These are phyloP conservation scores for Leptopilina myrica DNA, from an alignment of 2,888 invertebrate genomes.

Conservation along the genomic window DNA sequence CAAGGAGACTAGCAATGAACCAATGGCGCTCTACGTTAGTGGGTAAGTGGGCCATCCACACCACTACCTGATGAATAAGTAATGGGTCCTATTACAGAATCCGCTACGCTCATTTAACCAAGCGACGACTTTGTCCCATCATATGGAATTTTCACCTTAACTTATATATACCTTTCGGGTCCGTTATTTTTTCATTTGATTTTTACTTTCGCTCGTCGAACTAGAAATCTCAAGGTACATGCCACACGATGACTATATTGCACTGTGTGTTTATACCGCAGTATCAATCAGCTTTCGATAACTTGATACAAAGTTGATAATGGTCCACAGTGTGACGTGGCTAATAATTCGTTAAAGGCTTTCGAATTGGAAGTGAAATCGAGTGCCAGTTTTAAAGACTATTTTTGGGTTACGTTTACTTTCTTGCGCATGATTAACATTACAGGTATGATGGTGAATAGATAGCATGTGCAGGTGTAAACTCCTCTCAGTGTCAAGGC, in stretches of 20 bases:
- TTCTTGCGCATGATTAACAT: background rate
- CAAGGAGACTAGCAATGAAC: constrained; percentile 36
- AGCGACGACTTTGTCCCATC: constrained; percentile 38
- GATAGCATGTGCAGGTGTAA: background rate
- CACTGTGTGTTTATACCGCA: background rate
- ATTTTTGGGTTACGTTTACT: constrained; percentile 13
- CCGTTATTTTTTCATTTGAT: constrained; percentile 50
- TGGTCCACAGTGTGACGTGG: constrained; percentile 16
- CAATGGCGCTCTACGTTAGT: constrained; percentile 68
- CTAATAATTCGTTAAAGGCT: background rate
- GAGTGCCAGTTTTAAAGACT: constrained; percentile 9
- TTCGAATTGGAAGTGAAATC: constrained; percentile 34
- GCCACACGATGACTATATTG: background rate
- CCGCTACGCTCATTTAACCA: constrained; percentile 48
- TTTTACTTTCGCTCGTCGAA: constrained; percentile 53
- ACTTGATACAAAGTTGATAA: constrained; percentile 3
- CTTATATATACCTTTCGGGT: background rate
- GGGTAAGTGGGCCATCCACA: constrained; percentile 73
- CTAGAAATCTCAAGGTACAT: constrained; percentile 17
- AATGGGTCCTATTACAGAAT: constrained; percentile 59
- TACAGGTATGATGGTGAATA: background rate
- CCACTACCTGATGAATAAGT: constrained; percentile 67
- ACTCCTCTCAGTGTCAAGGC: background rate
- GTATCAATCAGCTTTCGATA: constrained; percentile 29
- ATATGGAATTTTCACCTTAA: constrained; percentile 39